These are phyloP conservation scores for Pteria penguin DNA, from an alignment of 2,888 invertebrate species.

Conservation along the genomic window DNA sequence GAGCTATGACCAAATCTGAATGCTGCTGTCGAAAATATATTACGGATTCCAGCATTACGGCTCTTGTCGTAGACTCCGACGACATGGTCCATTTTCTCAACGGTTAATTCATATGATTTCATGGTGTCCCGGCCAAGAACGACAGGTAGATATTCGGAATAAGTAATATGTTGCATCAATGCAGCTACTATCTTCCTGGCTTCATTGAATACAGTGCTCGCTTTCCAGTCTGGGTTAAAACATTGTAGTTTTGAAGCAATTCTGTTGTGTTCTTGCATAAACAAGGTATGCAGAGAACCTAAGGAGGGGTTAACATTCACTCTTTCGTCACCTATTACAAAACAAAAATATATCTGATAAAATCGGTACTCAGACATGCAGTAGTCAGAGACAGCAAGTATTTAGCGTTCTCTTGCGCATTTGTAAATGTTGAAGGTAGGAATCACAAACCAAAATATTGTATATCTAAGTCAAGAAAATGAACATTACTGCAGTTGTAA, in stretches of 20 bases:
- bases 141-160: constrained; percentile 26
- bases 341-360: background rate
- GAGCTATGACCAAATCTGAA: constrained; percentile 31
- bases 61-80: constrained; percentile 14
- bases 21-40: constrained; percentile 25
- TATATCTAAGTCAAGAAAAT: too few relatives aligned
- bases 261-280: constrained; percentile 32
- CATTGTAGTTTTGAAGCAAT: constrained; percentile 10
- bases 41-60: constrained; percentile 22
- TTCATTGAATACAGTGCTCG: constrained; percentile 23
- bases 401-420: too few relatives aligned
- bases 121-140: constrained; percentile 26
- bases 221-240: constrained; percentile 15
- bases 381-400: too few relatives aligned
- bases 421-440: too few relatives aligned
- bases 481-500: too few relatives aligned
- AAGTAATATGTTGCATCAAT: constrained; percentile 30
- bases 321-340: constrained; percentile 21
- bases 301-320: constrained; percentile 22
- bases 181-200: constrained; percentile 25
- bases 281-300: constrained; percentile 21
- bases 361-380: background rate
- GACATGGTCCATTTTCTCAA: constrained; percentile 7
- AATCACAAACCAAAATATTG: too few relatives aligned
- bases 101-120: constrained; percentile 1